Conservation (phyloP, 2,888 invertebrate genomes). For the Lepidochitona cinerea region DNA sequence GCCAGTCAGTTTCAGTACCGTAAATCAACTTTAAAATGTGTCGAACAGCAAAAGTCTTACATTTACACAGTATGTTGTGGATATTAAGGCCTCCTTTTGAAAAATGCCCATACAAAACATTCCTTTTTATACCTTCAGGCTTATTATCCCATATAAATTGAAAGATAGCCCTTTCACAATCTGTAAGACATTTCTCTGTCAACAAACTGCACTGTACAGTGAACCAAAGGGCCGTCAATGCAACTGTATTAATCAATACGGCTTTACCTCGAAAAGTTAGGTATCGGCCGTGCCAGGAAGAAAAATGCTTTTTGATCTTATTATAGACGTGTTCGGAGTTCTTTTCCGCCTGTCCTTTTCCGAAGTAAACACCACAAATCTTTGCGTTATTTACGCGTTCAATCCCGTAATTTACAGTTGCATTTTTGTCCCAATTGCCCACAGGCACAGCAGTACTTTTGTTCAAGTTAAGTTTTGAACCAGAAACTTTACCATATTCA, state of each 20-base stretch:
- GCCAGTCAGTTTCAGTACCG: background rate
- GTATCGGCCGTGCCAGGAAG: background rate
- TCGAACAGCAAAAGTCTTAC: background rate
- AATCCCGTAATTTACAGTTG: background rate
- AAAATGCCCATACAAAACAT: background rate
- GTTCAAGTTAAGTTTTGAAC: slow-evolving; percentile 26
- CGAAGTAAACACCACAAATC: background rate
- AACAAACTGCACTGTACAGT: background rate
- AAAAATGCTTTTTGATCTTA: background rate
- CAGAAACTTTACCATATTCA: slow-evolving; percentile 18
- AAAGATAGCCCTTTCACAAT: background rate
- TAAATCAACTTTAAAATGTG: slow-evolving; percentile 1
- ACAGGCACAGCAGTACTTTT: slow-evolving; percentile 22
- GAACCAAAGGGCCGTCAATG: background rate
- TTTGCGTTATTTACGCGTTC: background rate
- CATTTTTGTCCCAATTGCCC: background rate
- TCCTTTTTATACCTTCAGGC: background rate
- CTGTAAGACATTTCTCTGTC: background rate
- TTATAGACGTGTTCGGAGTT: background rate
- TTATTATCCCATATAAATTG: background rate
- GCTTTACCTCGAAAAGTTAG: background rate
- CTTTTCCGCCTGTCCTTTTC: background rate
- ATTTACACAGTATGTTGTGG: background rate
- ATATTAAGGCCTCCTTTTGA: background rate
- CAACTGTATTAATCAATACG: background rate